phyloP scores from a whole-genome alignment of 2,888 invertebrate species.

The Parnassius mnemosyne region DNA sequence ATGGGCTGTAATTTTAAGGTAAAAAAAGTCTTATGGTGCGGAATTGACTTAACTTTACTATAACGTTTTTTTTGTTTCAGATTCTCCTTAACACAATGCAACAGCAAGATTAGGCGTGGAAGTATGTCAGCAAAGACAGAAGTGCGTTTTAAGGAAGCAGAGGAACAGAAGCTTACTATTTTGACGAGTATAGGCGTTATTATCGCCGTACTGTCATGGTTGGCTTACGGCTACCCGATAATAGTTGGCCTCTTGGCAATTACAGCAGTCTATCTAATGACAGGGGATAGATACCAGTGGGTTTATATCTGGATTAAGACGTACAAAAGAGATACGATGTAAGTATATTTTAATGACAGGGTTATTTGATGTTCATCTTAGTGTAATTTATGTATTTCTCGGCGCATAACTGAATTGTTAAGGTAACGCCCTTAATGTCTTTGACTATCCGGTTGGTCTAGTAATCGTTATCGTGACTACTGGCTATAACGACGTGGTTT shows the following conservation, averaged over 20 bases:
- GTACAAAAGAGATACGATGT: conserved; percentile 62
- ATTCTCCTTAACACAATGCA: conserved; percentile 35
- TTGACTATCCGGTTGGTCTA: neutral
- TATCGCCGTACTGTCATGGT: conserved; percentile 49
- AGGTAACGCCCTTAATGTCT: neutral
- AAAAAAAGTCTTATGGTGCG: too few relatives aligned
- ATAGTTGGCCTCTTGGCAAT: conserved; percentile 47
- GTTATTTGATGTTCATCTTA: too few relatives aligned
- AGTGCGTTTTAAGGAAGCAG: conserved; percentile 71
- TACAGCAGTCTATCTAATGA: conserved; percentile 58
- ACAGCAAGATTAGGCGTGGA: conserved; percentile 43
- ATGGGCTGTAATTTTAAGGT: too few relatives aligned
- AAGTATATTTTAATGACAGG: conserved; percentile 38
- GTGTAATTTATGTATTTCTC: neutral
- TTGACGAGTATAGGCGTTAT: conserved; percentile 46
- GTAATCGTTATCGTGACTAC: too few relatives aligned
- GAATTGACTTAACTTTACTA: too few relatives aligned
- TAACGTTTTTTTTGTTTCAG: neutral
- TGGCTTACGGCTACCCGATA: conserved; percentile 45
- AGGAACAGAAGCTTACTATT: conserved; percentile 50
- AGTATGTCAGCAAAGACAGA: conserved; percentile 69
- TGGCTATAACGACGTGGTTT: too few relatives aligned
- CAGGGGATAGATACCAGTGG: conserved; percentile 74
- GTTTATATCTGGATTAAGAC: conserved; percentile 72
- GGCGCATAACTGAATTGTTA: too few relatives aligned